These are phyloP conservation scores for Lottia scabra DNA, from an alignment of 2,888 invertebrate species.

Conservation along the genomic window DNA sequence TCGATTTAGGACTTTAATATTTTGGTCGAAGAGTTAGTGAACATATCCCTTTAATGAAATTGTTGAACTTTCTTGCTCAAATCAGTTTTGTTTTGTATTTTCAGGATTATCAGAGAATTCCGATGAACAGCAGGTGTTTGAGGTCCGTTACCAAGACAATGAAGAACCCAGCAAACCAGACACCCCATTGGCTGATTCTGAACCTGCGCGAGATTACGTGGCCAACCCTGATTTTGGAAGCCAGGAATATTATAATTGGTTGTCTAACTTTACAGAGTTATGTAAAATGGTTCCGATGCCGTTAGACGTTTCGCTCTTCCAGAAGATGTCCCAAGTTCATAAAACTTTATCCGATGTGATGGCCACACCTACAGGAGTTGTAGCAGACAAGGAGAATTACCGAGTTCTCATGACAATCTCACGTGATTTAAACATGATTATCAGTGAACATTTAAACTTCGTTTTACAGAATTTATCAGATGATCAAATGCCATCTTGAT, in stretches of 20 bases:
- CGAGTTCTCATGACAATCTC: constrained; percentile 63
- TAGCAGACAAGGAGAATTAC: constrained; percentile 62
- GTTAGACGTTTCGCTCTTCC: constrained; percentile 55
- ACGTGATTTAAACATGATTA: constrained; percentile 56
- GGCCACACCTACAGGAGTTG: constrained; percentile 61
- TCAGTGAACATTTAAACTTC: constrained; percentile 58
- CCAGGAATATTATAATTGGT: constrained; percentile 66
- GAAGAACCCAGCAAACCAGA: not conserved
- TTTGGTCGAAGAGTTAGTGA: no score
- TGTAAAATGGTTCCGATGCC: constrained; percentile 62
- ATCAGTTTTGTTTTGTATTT: not conserved
- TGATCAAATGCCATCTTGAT: not conserved
- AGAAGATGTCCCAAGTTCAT: constrained; percentile 64
- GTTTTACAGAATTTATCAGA: constrained; percentile 51
- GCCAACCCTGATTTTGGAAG: constrained; percentile 60
- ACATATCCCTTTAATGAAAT: not conserved
- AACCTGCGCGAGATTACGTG: constrained; percentile 45
- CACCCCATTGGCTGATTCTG: not conserved
- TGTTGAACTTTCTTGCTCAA: not conserved
- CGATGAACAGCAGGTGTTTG: constrained; percentile 31
- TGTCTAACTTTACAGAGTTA: constrained; percentile 60
- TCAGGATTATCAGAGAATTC: constrained; percentile 24
- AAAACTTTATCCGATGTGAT: constrained; percentile 64
- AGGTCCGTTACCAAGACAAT: constrained; percentile 29
- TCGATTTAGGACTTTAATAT: no score